Evolutionary conservation across 1,140 invertebrate genomes (phyloP).

Genomic region (Drosophila kurseongensis): DNA sequence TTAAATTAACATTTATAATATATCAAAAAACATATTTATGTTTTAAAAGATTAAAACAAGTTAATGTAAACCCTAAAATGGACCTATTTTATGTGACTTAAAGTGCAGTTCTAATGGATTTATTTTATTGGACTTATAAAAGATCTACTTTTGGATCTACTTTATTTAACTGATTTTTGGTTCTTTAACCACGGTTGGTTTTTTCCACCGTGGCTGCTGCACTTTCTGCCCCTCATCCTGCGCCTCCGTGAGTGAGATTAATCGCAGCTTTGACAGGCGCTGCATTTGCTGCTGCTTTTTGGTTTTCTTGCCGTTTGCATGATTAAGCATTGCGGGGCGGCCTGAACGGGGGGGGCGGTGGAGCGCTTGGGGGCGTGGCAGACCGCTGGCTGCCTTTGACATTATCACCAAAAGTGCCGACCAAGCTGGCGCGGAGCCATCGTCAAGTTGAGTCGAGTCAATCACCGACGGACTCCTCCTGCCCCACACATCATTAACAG

Average conservation of each 20-base stretch:
- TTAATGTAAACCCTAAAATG: too few relatives aligned
- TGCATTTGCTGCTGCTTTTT: conserved; percentile 72
- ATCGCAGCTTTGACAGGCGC: conserved; percentile 78
- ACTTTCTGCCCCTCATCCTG: conserved; percentile 11
- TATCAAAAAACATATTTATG: too few relatives aligned
- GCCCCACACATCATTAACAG: conserved; percentile 52
- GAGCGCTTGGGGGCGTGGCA: conserved; percentile 7
- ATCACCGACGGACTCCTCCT: conserved; percentile 36
- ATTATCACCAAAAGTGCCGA: conserved; percentile 74
- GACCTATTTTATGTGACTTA: too few relatives aligned
- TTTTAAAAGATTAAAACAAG: too few relatives aligned
- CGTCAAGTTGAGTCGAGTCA: conserved; percentile 63
- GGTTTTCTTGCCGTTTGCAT: conserved; percentile 35
- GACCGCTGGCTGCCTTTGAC: conserved; percentile 65
- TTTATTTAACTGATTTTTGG: too few relatives aligned
- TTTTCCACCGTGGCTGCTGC: conserved; percentile 7
- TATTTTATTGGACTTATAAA: too few relatives aligned
- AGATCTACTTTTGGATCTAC: too few relatives aligned
- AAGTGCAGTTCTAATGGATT: too few relatives aligned
- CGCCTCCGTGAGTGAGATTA: conserved; percentile 74
- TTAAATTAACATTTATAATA: too few relatives aligned
- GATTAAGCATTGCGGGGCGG: conserved; percentile 22
- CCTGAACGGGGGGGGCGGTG: conserved; percentile 34
- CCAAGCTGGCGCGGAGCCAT: conserved; percentile 36
- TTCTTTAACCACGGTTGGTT: conserved; percentile 7